Evolutionary conservation across 2,888 invertebrate genomes (phyloP), one percentile per base, ranked within the genome.

Genomic region (Harpalus rubripes): DNA sequence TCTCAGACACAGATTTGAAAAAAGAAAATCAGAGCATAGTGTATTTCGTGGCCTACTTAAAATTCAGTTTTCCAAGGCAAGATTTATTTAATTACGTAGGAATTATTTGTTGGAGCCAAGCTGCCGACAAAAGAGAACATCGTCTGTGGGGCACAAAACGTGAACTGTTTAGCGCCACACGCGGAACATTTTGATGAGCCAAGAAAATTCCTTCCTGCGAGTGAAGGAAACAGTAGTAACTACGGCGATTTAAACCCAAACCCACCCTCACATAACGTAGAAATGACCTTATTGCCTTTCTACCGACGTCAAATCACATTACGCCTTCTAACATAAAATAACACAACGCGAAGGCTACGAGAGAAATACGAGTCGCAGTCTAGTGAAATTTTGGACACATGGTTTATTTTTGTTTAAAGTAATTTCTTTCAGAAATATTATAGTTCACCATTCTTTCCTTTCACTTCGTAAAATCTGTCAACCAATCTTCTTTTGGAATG

Each of bases 1-100:
- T 39, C 68, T 39, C 39, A 39, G 68, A 68, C 39, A 68, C 39
- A 39, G 68, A 68, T 32, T 68, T 68, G n/a, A 8, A 22, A 63
- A 63, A 63, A 8, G 63, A 61, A 52, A 61, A 61, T 7, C 59
- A 18, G 22, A 18, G 1, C 15, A 2, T 7, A 16, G 32, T 32
- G 68, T 0, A 68, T 68, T 68, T 22, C 63, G 26, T 32, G 15
- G 26, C 68, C 68, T 68, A 39, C 68, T 68, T 68, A 68, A 68
- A 68, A 68, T 68, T 68, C 68, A 68, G 68, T 68, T 68, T 68
- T 68, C 68, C 68, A 39, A 5, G 63, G 18, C 74, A 58, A 59
- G 78, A 76, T 76, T 78, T 78, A 78, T 78, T 32, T 59, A 78
- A 78, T 78, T 78, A 78, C 59, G 78, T 59, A 58, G 18, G 78